These are phyloP conservation scores for Elephantulus edwardii DNA, from an alignment of 2,113 vertebrate species.

Conservation along the genomic window DNA sequence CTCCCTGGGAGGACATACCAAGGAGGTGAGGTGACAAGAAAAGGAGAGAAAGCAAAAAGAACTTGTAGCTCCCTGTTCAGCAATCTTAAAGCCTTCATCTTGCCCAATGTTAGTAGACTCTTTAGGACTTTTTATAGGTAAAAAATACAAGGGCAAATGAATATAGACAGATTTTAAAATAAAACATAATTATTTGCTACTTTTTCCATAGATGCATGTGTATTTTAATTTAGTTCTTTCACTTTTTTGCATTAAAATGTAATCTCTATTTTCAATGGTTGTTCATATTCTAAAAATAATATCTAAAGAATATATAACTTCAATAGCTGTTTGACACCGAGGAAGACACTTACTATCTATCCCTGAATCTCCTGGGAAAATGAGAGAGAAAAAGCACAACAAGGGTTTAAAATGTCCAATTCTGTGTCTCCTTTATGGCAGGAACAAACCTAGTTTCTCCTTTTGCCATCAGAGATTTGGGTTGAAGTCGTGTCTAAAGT, in stretches of 20 bases:
- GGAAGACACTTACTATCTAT: background rate
- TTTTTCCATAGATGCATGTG: background rate
- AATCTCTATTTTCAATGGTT: background rate
- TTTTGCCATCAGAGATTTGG: background rate
- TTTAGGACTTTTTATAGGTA: background rate
- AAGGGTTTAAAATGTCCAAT: background rate
- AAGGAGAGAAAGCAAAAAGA: background rate
- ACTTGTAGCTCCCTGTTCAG: background rate
- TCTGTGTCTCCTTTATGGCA: background rate
- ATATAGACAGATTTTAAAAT: background rate
- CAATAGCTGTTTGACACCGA: background rate
- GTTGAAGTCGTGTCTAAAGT: accelerated
- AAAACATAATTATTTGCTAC: background rate
- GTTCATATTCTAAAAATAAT: background rate
- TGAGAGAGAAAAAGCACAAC: background rate
- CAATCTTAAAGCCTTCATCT: background rate
- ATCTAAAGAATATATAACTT: background rate
- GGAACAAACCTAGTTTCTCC: background rate
- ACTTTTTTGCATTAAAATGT: background rate
- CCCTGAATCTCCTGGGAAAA: background rate
- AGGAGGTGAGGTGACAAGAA: background rate
- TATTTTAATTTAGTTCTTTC: background rate
- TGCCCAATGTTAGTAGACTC: background rate
- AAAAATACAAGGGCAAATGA: background rate
- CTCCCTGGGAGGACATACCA: background rate